These are phyloP conservation scores for Sebastes hubbsi DNA, from an alignment of 2,797 vertebrate genomes.

Conservation along the genomic window DNA sequence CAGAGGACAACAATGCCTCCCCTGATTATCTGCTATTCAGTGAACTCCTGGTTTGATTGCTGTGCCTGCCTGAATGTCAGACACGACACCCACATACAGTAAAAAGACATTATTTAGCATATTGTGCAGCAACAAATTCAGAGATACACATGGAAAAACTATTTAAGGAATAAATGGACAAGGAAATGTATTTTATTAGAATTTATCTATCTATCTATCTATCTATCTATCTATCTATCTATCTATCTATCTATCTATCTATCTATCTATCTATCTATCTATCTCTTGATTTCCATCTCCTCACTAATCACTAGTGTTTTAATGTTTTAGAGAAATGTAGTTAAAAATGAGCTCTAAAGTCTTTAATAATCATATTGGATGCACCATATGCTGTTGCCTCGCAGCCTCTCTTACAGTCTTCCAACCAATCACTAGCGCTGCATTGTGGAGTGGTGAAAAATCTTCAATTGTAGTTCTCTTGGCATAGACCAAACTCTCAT, in stretches of 20 bases:
- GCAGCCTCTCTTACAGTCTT: conserved; percentile 7
- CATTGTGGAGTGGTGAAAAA: conserved; percentile 23
- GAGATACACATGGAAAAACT: background rate
- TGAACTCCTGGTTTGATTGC: conserved; percentile 20
- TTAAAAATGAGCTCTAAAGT: conserved; percentile 24
- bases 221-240: background rate
- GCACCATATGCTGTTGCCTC: conserved; percentile 27
- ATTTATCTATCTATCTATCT: background rate
- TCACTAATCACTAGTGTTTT: conserved; percentile 15
- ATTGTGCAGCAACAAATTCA: background rate
- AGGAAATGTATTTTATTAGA: background rate
- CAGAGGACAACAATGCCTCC: conserved; percentile 1
- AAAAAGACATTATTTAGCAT: background rate
- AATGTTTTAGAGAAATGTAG: conserved; percentile 26
- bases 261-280: background rate
- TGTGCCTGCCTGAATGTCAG: background rate
- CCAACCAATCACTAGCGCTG: conserved; percentile 9
- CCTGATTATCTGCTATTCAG: background rate
- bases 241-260: background rate
- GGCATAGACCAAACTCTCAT: conserved; percentile 13
- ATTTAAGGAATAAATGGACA: background rate
- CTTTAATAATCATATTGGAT: conserved; percentile 41
- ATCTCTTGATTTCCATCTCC: conserved; percentile 4
- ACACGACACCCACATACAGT: background rate
- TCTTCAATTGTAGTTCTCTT: conserved; percentile 38